Evolutionary conservation across 1,140 invertebrate species (phyloP).

Genomic region (Penaeus indicus): DNA sequence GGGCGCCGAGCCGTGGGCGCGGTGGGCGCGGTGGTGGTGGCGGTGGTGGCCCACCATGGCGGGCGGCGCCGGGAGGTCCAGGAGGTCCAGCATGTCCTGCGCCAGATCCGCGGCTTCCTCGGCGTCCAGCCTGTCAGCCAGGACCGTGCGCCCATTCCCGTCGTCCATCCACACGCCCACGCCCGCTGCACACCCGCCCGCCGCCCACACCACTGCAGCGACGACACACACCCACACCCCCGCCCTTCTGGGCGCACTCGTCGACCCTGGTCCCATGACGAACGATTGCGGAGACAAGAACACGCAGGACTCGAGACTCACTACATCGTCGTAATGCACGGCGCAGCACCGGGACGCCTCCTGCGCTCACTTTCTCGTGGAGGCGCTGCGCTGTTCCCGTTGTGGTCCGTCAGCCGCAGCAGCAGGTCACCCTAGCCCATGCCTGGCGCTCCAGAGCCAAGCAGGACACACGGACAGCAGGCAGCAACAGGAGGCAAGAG

Average conservation of each 20-base stretch:
- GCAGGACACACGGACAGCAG: no score
- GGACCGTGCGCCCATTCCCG: conserved; percentile 39
- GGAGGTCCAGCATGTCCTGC: conserved; percentile 40
- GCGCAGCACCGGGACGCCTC: no score
- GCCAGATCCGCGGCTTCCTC: conserved; percentile 47
- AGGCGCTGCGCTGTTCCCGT: no score
- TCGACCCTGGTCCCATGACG: not conserved
- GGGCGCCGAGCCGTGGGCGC: conserved; percentile 34
- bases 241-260: not conserved
- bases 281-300: not conserved
- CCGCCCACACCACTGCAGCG: not conserved
- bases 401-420: no score
- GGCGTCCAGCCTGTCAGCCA: conserved; percentile 44
- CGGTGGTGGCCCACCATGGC: not conserved
- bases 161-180: conserved; percentile 61
- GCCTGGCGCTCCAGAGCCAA: no score
- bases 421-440: no score
- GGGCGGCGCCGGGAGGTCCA: conserved; percentile 46
- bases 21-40: conserved; percentile 47
- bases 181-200: conserved; percentile 20
- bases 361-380: no score
- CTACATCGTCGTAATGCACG: no score
- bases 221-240: conserved; percentile 8
- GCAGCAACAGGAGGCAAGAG: no score
- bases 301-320: no score